These are phyloP conservation scores for Heterochromis multidens DNA, from an alignment of 2,113 vertebrate species.

Conservation along the genomic window DNA sequence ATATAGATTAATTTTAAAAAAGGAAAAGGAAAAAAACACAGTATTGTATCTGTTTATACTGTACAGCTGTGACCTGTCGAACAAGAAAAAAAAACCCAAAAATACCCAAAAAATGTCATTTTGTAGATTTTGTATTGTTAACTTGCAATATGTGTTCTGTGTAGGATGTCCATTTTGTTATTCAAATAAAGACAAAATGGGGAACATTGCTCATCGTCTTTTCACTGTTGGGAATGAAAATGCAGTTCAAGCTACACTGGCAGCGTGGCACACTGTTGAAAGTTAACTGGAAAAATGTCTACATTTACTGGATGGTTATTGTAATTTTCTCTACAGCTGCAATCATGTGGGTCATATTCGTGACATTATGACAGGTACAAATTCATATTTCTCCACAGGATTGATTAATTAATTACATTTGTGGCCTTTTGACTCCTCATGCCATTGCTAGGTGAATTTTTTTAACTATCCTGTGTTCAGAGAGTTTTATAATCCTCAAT, in stretches of 20 bases:
- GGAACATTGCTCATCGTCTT: neutral
- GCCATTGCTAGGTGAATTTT: too few species aligned
- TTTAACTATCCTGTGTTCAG: too few species aligned
- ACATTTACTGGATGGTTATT: neutral
- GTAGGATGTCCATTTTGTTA: constrained; percentile 74
- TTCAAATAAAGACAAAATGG: constrained; percentile 69
- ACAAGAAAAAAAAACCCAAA: constrained; percentile 64
- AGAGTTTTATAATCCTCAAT: neutral
- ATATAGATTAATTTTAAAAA: constrained; percentile 57
- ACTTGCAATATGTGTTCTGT: constrained; percentile 66
- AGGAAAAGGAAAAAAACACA: constrained; percentile 37
- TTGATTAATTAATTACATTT: neutral
- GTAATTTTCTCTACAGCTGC: neutral
- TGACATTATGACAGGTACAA: neutral
- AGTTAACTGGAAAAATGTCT: neutral
- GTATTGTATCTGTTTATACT: constrained; percentile 77
- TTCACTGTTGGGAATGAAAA: neutral
- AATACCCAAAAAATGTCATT: constrained; percentile 58
- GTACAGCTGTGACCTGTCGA: constrained; percentile 70
- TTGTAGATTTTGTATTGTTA: constrained; percentile 80
- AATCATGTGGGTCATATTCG: neutral
- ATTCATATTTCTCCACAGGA: neutral
- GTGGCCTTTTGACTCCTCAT: neutral
- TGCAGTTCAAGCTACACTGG: neutral
- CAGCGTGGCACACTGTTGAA: neutral